Percentiles rank a stretch among this genome's conserved stretches.
Evolutionary conservation across 2,888 invertebrate species (phyloP).

Genomic region (Endotricha flammealis): DNA sequence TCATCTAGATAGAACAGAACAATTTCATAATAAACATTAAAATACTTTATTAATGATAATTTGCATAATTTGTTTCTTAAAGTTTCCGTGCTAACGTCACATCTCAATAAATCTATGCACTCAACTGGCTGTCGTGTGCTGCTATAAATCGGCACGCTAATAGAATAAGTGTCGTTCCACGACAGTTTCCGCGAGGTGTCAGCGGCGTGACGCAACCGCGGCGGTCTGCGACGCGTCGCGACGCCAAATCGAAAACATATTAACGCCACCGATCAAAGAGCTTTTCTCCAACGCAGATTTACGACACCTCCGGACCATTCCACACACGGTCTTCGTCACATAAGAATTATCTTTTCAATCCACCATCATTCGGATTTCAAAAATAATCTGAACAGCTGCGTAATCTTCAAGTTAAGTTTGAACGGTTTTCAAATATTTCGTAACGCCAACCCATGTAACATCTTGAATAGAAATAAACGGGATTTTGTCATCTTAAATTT

Average conservation of each 20-base stretch:
- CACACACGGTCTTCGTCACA: slow-evolving; percentile 24
- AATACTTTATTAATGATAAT: too few relatives aligned
- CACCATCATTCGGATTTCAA: background rate
- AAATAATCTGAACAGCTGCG: background rate
- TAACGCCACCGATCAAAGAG: slow-evolving; percentile 68
- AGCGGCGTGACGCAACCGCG: slow-evolving; percentile 53
- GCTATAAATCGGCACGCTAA: slow-evolving; percentile 51
- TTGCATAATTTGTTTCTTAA: background rate
- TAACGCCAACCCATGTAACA: too few relatives aligned
- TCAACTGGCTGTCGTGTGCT: slow-evolving; percentile 40
- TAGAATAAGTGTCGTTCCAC: slow-evolving; percentile 51
- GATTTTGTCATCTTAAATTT: too few relatives aligned
- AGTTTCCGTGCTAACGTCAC: background rate
- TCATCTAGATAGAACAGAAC: too few relatives aligned
- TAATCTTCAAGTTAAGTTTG: too few relatives aligned
- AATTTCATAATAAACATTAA: too few relatives aligned
- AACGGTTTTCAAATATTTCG: too few relatives aligned
- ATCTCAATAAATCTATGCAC: slow-evolving; percentile 26
- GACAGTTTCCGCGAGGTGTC: slow-evolving; percentile 55
- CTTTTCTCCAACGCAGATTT: slow-evolving; percentile 48
- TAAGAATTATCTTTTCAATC: slow-evolving; percentile 6
- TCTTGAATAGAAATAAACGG: too few relatives aligned
- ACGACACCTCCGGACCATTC: slow-evolving; percentile 35
- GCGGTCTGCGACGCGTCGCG: slow-evolving; percentile 56
- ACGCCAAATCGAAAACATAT: slow-evolving; percentile 67